A percentile compares a stretch with the other conserved stretches of the same genome.
Conservation (phyloP, 2,888 invertebrate genomes). For the Zaprionus lineosus region DNA sequence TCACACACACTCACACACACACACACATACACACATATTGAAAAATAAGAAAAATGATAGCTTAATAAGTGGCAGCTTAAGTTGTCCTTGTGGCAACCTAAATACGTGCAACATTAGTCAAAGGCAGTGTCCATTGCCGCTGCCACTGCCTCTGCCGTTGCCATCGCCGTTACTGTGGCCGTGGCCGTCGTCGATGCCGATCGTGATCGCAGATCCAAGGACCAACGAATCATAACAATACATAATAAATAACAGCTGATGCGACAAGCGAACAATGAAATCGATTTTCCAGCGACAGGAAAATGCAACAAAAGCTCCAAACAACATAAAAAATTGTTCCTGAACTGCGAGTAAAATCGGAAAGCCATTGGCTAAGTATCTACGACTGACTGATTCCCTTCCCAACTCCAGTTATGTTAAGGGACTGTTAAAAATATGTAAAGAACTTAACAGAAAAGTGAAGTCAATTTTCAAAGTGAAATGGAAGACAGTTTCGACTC, state of each 20-base stretch:
- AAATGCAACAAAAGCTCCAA: slow-evolving; percentile 42
- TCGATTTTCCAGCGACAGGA: slow-evolving; percentile 53
- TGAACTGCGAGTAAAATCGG: neutral
- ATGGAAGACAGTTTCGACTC: no score
- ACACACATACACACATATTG: no score
- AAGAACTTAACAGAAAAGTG: no score
- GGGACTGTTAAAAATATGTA: neutral
- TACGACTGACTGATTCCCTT: slow-evolving; percentile 12
- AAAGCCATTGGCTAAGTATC: neutral
- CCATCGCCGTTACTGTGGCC: slow-evolving; percentile 9
- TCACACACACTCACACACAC: no score
- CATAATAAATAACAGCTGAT: slow-evolving; percentile 61
- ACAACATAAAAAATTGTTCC: slow-evolving; percentile 29
- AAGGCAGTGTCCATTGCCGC: neutral
- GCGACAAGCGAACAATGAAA: slow-evolving; percentile 54
- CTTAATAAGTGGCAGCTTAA: slow-evolving; percentile 19
- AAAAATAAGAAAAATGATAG: slow-evolving; percentile 26
- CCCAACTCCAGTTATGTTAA: neutral
- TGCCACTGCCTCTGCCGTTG: neutral
- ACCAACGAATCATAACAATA: slow-evolving; percentile 51
- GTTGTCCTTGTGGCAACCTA: slow-evolving; percentile 10
- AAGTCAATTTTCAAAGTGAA: no score
- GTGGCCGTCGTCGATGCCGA: slow-evolving; percentile 9
- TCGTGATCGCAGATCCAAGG: neutral
- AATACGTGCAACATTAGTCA: slow-evolving; percentile 42